Base-by-base conservation (phyloP, 2,113 vertebrate species). In the Suncus etruscus region DNA sequence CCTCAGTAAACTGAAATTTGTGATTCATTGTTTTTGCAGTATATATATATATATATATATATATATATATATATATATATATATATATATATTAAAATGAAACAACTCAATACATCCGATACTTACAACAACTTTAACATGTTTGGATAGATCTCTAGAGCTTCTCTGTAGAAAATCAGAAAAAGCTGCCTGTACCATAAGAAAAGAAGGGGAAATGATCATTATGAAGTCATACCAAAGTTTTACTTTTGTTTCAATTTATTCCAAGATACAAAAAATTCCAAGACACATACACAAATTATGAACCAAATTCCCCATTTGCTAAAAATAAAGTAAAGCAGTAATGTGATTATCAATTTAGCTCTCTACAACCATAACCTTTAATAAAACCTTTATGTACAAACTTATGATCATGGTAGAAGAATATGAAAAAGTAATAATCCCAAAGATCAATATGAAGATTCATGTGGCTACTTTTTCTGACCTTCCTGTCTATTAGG, bases 151-250 rank as follows among this genome's bases (percentile, higher is more conserved):
- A 97, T 98, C 98, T 97, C 98, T 97, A 61, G 98, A 98, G 77
- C 98, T 98, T 96, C 98, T 98, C 89, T 98, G 98, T 31, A 98
- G 97, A 77, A 98, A 98, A 95, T 98, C 98, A 92, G 98, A 98
- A 97, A 98, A 98, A 77, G 98, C 98, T 94, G 98, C 98, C 98
- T 98, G 89, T 51, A 97, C 74, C 73, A 94, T 6, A 96, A 68
- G 75, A 14, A 74, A 92, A 85, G 18, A 86, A 90, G 66, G 2
- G 65, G 22, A 58, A 86, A 63, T 1, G 14, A 39, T 81, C 54
- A 58, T 91, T 72, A 90, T 6, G 63, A 2, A 15, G 39, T 86
- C 69, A 83, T 73, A 18, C 22, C 48, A 94, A 85, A 86, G 32
- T 74, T 39, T 63, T 24, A 14, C 31, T 87, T 89, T 39, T 61